These are phyloP conservation scores for Odontesthes bonariensis DNA, from an alignment of 2,113 vertebrate species.

Conservation along the genomic window DNA sequence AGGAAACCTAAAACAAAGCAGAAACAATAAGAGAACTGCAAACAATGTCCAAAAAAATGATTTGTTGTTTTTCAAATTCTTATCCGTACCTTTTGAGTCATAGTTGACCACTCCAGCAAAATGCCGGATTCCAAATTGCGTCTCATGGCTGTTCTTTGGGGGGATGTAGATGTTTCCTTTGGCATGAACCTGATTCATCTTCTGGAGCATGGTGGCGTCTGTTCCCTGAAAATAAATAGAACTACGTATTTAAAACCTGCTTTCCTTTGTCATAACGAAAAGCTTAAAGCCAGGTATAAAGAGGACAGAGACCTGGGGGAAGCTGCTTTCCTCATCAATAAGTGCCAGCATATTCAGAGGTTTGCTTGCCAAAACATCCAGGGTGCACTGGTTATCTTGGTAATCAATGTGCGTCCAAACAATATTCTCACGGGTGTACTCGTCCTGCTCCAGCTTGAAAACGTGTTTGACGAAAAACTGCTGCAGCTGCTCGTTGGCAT, in stretches of 20 bases:
- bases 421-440: slow-evolving; percentile 89
- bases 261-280: neutral
- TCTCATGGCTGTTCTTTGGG: slow-evolving; percentile 88
- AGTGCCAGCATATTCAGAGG: slow-evolving; percentile 93
- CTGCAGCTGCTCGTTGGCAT: slow-evolving; percentile 97
- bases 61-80: slow-evolving; percentile 1
- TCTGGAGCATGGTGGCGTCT: slow-evolving; percentile 90
- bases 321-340: slow-evolving; percentile 96
- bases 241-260: slow-evolving; percentile 11
- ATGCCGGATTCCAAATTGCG: slow-evolving; percentile 90
- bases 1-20: slow-evolving; percentile 87
- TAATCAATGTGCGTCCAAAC: slow-evolving; percentile 90
- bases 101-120: slow-evolving; percentile 95
- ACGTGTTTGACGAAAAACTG: slow-evolving; percentile 95
- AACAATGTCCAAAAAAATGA: neutral
- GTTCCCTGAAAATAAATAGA: slow-evolving; percentile 86
- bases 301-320: slow-evolving; percentile 87
- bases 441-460: slow-evolving; percentile 95
- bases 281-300: neutral
- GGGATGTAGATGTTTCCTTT: slow-evolving; percentile 88
- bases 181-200: slow-evolving; percentile 87
- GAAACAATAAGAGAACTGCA: slow-evolving; percentile 3
- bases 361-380: slow-evolving; percentile 89
- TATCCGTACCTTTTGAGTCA: slow-evolving; percentile 87
- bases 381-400: slow-evolving; percentile 86